Conservation (phyloP, 2,888 invertebrate species). For the Antitype chi region DNA sequence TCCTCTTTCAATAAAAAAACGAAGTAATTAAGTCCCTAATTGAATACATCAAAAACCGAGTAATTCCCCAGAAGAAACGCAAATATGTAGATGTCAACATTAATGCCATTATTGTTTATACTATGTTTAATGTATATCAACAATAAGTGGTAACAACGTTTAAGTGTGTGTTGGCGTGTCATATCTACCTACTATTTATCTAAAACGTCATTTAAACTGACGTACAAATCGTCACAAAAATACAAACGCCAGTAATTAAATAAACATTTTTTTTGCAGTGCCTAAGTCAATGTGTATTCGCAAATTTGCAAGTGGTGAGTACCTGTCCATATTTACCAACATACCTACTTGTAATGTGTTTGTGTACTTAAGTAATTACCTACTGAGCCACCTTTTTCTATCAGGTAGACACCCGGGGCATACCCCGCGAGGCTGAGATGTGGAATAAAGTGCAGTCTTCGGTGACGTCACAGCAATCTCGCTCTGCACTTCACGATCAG, state of each 20-base stretch:
- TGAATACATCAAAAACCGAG: not conserved
- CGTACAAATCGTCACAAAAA: slow-evolving; percentile 2
- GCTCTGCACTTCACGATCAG: slow-evolving; percentile 81
- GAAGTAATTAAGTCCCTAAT: not conserved
- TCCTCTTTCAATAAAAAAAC: slow-evolving; percentile 15
- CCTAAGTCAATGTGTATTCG: slow-evolving; percentile 88
- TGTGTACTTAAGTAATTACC: not conserved
- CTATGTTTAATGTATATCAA: not conserved
- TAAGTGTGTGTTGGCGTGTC: too few relatives aligned
- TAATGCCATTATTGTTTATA: not conserved
- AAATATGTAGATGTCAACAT: not conserved
- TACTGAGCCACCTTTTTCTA: slow-evolving; percentile 4
- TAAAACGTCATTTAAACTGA: not conserved
- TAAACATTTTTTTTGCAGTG: slow-evolving; percentile 79
- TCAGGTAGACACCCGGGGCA: slow-evolving; percentile 86
- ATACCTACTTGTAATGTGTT: not conserved
- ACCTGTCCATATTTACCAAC: not conserved
- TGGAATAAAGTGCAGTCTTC: slow-evolving; percentile 84
- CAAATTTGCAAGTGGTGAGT: slow-evolving; percentile 88
- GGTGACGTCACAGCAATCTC: slow-evolving; percentile 86
- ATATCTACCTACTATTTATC: not conserved
- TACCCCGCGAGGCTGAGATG: slow-evolving; percentile 85
- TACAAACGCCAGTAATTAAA: not conserved
- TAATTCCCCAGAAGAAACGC: slow-evolving; percentile 3
- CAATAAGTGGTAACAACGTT: not conserved